Percentiles rank a stretch among this genome's conserved stretches.
phyloP scores from a whole-genome alignment of 2,888 invertebrate genomes.

The Chymomyza fuscimana region DNA sequence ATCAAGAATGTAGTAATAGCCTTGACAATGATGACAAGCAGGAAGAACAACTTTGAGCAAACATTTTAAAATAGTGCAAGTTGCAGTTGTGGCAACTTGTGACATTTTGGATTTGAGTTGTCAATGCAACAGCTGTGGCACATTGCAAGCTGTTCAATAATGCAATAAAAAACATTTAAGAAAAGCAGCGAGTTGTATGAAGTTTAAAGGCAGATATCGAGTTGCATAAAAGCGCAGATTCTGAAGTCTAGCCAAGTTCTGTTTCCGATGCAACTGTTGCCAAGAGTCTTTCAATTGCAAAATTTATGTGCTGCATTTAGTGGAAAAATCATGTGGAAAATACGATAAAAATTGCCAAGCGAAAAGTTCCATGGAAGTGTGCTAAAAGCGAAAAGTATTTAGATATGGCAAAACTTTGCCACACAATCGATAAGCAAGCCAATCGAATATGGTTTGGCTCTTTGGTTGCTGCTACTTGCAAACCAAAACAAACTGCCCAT shows the following conservation, averaged over 20 bases:
- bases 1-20: conserved; percentile 43
- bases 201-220: conserved; percentile 9
- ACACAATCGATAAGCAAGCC: background rate
- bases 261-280: background rate
- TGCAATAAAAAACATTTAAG: conserved; percentile 68
- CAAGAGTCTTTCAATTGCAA: conserved; percentile 55
- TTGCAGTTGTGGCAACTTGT: conserved; percentile 42
- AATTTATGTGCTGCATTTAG: conserved; percentile 65
- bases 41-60: conserved; percentile 3
- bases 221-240: conserved; percentile 20
- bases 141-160: conserved; percentile 50
- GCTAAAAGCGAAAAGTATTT: background rate
- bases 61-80: conserved; percentile 1
- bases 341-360: conserved; percentile 60
- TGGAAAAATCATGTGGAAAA: conserved; percentile 65
- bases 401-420: background rate
- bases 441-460: background rate
- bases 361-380: conserved; percentile 24
- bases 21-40: conserved; percentile 48
- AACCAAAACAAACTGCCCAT: conserved; percentile 16
- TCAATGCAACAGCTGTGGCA: conserved; percentile 23
- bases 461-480: background rate
- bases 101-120: conserved; percentile 50
- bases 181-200: conserved; percentile 18
- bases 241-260: conserved; percentile 2